Evolutionary conservation across 2,797 vertebrate species (phyloP).

Genomic region (Petrocephalus sullivani): DNA sequence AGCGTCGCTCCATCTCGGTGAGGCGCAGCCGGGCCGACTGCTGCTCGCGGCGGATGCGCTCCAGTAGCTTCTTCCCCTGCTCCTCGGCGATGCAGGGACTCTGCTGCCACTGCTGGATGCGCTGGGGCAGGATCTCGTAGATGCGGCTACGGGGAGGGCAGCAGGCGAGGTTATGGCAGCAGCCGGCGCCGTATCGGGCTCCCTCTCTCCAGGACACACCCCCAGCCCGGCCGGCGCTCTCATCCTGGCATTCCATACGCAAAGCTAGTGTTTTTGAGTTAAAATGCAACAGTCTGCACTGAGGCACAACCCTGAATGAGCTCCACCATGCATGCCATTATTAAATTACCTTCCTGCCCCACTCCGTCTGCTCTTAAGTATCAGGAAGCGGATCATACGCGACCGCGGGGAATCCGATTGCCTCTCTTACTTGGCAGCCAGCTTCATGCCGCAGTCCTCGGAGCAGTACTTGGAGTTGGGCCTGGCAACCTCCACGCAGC

Average conservation of each 20-base stretch:
- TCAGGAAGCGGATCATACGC: not conserved
- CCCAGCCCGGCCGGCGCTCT: not conserved
- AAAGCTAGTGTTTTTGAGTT: not conserved
- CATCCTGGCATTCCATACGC: not conserved
- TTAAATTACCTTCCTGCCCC: not conserved
- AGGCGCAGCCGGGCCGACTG: conserved; percentile 82
- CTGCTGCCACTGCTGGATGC: conserved; percentile 97
- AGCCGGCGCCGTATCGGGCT: not conserved
- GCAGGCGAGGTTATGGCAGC: not conserved
- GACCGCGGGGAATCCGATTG: not conserved
- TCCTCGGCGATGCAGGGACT: conserved; percentile 92
- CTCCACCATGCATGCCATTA: not conserved
- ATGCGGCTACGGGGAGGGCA: conserved; percentile 64
- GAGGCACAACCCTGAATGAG: not conserved
- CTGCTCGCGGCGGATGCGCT: conserved; percentile 85
- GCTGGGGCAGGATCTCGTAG: conserved; percentile 87
- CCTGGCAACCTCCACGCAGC: conserved; percentile 70
- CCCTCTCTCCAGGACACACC: not conserved
- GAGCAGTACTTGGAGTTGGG: conserved; percentile 85
- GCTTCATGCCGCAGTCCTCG: conserved; percentile 88
- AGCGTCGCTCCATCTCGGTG: conserved; percentile 88
- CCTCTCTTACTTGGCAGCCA: conserved; percentile 77
- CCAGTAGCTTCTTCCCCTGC: conserved; percentile 87
- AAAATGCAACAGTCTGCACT: not conserved
- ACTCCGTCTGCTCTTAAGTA: not conserved